phyloP scores from a whole-genome alignment of 2,888 invertebrate species.

The Spilarctia lutea region DNA sequence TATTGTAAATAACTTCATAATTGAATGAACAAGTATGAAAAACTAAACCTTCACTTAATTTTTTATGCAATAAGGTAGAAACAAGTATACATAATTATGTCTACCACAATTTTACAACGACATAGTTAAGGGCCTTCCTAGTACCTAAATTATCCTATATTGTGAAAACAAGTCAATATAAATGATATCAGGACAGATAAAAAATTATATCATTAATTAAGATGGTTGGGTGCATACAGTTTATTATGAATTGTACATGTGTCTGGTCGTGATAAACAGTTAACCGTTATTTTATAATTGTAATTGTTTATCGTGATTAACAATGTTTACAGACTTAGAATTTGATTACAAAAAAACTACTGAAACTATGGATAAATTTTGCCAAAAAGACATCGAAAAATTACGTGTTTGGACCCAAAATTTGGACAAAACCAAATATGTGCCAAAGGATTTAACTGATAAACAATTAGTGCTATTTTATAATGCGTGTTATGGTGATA shows the following conservation, averaged over 20 bases:
- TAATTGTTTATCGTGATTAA: background rate
- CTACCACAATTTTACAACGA: too few relatives aligned
- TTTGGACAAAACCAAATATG: constrained; percentile 78
- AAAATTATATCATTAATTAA: background rate
- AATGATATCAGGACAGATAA: background rate
- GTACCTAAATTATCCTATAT: background rate
- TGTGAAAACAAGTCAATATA: background rate
- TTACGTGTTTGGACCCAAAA: constrained; percentile 78
- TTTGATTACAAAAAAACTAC: constrained; percentile 77
- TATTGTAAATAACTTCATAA: too few relatives aligned
- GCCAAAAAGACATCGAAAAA: constrained; percentile 78
- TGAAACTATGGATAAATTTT: constrained; percentile 80
- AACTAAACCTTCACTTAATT: too few relatives aligned
- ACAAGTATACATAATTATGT: too few relatives aligned
- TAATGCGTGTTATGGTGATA: constrained; percentile 88
- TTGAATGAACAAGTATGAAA: too few relatives aligned
- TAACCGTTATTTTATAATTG: background rate
- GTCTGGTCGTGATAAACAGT: constrained; percentile 9
- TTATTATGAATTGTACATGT: background rate
- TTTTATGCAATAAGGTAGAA: too few relatives aligned
- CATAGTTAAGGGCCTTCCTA: too few relatives aligned
- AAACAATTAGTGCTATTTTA: constrained; percentile 89
- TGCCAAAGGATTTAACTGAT: constrained; percentile 83
- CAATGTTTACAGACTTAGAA: constrained; percentile 77
- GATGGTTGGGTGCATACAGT: background rate